Conservation (phyloP, 2,113 vertebrate species). For the Phylloscopus trochiloides region DNA sequence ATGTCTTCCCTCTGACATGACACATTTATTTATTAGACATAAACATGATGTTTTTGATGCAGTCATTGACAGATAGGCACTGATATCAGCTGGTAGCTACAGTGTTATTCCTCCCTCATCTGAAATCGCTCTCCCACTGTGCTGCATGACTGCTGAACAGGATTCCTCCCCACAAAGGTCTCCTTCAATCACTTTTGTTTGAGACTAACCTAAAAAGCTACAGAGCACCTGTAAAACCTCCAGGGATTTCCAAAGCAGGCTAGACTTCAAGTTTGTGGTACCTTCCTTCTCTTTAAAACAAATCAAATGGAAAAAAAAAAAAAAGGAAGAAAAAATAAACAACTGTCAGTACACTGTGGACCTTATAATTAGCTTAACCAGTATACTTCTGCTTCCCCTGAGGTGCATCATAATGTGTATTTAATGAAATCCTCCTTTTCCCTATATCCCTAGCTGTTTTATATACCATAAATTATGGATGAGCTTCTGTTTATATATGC, state of each 20-base stretch:
- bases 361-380: conserved; percentile 15
- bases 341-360: not conserved
- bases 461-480: conserved; percentile 42
- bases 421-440: conserved; percentile 42
- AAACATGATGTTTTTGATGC: not conserved
- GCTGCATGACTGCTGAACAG: not conserved
- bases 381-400: conserved; percentile 20
- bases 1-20: not conserved
- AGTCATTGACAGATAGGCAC: not conserved
- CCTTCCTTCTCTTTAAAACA: not conserved
- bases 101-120: not conserved
- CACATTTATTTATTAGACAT: not conserved
- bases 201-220: not conserved
- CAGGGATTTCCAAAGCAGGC: not conserved
- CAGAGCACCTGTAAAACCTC: not conserved
- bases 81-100: not conserved
- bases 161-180: not conserved
- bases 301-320: not conserved
- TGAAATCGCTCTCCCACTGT: not conserved
- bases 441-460: conserved; percentile 1
- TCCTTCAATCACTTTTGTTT: not conserved
- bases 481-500: conserved; percentile 31
- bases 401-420: conserved; percentile 22
- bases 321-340: not conserved
- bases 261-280: not conserved